Evolutionary conservation across 2,113 vertebrate species (phyloP).

Genomic region (Cyprinodon tularosa): DNA sequence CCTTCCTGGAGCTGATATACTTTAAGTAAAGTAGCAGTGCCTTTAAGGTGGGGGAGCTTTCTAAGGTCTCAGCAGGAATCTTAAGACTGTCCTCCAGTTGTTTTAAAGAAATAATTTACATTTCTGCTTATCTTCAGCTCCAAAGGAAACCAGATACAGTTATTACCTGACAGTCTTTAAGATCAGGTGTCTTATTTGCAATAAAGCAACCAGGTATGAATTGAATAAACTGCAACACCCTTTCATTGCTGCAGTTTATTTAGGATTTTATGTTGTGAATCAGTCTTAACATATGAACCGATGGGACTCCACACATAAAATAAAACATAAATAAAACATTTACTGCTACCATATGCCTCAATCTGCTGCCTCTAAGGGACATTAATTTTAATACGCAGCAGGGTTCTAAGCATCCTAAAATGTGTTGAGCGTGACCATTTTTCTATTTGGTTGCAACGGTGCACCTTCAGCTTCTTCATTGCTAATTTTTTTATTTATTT

Average conservation of each 20-base stretch:
- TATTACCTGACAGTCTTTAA: neutral
- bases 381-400: no score
- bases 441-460: no score
- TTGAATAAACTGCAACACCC: neutral
- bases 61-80: conserved; percentile 22
- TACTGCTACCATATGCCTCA: no score
- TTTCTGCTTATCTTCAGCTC: conserved; percentile 31
- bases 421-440: no score
- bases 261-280: neutral
- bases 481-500: no score
- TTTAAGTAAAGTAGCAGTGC: neutral
- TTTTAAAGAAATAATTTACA: neutral
- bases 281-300: neutral
- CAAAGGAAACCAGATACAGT: neutral
- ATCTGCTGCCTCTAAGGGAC: no score
- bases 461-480: no score
- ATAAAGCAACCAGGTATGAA: neutral
- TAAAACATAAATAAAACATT: no score
- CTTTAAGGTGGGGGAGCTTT: neutral
- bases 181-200: neutral
- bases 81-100: conserved; percentile 26
- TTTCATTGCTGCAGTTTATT: no score
- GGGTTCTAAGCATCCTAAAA: no score
- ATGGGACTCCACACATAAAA: no score
- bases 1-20: conserved; percentile 38